Evolutionary conservation across 2,797 vertebrate genomes (phyloP).

Genomic region (Sebastes kiyomatsui): DNA sequence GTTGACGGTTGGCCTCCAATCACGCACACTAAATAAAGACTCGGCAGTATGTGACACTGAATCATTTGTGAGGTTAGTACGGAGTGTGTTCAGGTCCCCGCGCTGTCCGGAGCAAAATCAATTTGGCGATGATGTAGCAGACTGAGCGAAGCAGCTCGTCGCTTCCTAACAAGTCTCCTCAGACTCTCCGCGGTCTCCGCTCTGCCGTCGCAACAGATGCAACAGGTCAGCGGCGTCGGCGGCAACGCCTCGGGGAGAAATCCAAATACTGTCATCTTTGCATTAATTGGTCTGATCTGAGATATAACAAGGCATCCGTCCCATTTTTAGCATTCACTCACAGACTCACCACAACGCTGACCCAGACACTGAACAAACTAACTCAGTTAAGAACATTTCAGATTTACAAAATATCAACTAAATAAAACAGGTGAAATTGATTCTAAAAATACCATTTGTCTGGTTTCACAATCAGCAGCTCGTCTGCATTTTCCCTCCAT

Average conservation of each 20-base stretch:
- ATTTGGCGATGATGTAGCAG: conserved; percentile 34
- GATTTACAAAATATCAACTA: not conserved
- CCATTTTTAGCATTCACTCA: conserved; percentile 6
- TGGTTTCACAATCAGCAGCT: not conserved
- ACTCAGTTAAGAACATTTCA: not conserved
- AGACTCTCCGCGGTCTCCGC: conserved; percentile 4
- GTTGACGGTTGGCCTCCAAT: conserved; percentile 17
- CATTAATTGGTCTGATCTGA: conserved; percentile 36
- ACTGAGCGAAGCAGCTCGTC: conserved; percentile 15
- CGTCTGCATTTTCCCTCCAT: not conserved
- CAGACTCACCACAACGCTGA: not conserved
- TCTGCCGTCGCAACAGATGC: not conserved
- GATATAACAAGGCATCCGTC: conserved; percentile 16
- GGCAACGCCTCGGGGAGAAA: not conserved
- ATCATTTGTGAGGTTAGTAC: not conserved
- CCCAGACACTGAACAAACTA: not conserved
- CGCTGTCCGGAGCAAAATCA: conserved; percentile 30
- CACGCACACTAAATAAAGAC: not conserved
- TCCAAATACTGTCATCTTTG: not conserved
- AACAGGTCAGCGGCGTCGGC: conserved; percentile 31
- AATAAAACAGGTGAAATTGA: not conserved
- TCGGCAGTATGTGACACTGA: not conserved
- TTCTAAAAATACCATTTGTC: not conserved
- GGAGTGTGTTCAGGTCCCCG: not conserved
- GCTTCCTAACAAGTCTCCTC: conserved; percentile 62